phyloP scores from a whole-genome alignment of 1,140 invertebrate genomes.

The Kradibia gibbosae region DNA sequence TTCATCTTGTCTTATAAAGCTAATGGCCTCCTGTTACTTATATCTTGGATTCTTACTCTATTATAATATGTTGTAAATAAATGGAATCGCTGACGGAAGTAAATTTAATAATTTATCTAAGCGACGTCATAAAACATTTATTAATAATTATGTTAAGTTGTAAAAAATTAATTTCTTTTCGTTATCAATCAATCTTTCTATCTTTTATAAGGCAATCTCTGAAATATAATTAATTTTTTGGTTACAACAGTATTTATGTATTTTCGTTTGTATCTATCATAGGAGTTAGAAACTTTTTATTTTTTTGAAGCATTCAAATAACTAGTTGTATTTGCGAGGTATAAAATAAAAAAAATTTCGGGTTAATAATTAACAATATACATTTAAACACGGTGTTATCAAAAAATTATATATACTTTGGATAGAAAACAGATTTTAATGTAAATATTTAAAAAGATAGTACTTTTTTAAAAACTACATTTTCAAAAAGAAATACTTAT shows the following conservation, averaged over 20 bases:
- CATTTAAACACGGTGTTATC: background rate
- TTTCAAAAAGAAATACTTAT: too few relatives aligned
- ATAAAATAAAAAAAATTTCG: background rate
- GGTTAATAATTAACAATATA: background rate
- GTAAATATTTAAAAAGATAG: background rate
- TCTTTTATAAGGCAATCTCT: too few relatives aligned
- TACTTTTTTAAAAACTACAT: background rate
- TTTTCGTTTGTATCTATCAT: too few relatives aligned
- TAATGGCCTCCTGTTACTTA: background rate
- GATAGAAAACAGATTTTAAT: background rate
- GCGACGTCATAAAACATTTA: too few relatives aligned
- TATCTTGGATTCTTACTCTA: background rate
- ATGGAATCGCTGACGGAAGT: background rate
- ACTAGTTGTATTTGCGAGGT: too few relatives aligned
- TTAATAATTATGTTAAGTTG: too few relatives aligned
- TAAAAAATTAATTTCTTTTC: too few relatives aligned
- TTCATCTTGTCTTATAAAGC: background rate
- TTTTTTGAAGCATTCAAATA: too few relatives aligned
- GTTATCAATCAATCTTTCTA: too few relatives aligned
- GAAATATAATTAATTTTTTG: too few relatives aligned
- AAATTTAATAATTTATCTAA: conserved; percentile 2
- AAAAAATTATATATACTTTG: background rate
- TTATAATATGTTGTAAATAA: background rate
- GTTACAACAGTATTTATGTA: too few relatives aligned
- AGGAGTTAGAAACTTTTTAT: too few relatives aligned